phyloP scores from a whole-genome alignment of 1,140 invertebrate species.

The Cyclina sinensis region DNA sequence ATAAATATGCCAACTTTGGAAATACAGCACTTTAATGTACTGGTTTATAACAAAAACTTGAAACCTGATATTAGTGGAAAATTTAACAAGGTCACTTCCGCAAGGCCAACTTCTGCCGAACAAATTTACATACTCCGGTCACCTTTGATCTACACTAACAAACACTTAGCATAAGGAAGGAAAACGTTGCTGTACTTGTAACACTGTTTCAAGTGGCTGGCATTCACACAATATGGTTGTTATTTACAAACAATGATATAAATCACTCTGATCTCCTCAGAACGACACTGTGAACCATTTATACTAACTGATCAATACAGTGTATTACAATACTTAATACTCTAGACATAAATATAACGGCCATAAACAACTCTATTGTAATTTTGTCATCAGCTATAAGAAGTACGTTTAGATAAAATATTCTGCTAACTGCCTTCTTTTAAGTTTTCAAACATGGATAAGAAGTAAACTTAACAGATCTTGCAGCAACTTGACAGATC shows the following conservation, averaged over 20 bases:
- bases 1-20: no score
- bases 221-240: neutral
- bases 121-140: neutral
- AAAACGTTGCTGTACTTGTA: neutral
- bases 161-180: neutral
- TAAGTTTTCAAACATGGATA: no score
- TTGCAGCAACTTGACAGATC: no score
- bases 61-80: no score
- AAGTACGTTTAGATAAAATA: no score
- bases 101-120: neutral
- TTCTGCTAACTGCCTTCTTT: no score
- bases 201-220: neutral
- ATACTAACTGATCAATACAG: constrained; percentile 10
- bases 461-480: no score
- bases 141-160: neutral
- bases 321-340: neutral
- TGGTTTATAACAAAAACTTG: no score
- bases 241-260: constrained; percentile 11
- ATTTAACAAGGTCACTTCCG: no score
- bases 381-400: no score
- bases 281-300: neutral
- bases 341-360: neutral
- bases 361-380: neutral
- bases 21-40: no score
- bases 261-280: neutral